Conservation (phyloP, 1,140 invertebrate genomes). For the Drosophila arizonae region DNA sequence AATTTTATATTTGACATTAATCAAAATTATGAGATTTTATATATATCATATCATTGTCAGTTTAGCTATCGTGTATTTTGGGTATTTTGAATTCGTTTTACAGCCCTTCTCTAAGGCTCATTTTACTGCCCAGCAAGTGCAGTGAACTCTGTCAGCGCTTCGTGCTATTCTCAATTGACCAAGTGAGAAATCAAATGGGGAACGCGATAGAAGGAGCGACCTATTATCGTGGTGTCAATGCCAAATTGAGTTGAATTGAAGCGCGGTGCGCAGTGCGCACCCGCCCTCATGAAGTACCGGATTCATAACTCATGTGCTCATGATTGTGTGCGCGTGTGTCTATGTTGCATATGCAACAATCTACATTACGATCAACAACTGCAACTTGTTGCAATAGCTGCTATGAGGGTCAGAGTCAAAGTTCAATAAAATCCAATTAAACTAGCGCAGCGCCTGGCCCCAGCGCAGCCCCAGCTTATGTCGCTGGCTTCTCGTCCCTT, state of each 20-base stretch:
- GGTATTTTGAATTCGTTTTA: background rate
- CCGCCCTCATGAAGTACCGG: conserved; percentile 58
- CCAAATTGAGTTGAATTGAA: conserved; percentile 69
- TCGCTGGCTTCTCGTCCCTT: background rate
- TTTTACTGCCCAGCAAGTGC: conserved; percentile 38
- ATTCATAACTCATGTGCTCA: conserved; percentile 49
- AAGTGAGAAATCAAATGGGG: conserved; percentile 67
- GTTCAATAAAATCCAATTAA: conserved; percentile 82
- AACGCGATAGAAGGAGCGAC: conserved; percentile 7
- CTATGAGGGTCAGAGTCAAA: conserved; percentile 78
- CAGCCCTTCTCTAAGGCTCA: background rate
- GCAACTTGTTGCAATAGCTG: conserved; percentile 70
- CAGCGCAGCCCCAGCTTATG: background rate
- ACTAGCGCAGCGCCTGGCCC: conserved; percentile 36
- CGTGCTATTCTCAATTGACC: background rate
- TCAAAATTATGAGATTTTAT: no score
- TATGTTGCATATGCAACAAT: conserved; percentile 48
- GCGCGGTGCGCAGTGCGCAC: conserved; percentile 30
- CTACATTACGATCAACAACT: conserved; percentile 28
- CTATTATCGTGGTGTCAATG: conserved; percentile 62
- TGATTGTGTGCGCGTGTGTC: conserved; percentile 30
- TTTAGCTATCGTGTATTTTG: background rate
- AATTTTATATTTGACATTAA: no score
- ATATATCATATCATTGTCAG: no score
- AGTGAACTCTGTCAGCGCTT: conserved; percentile 47